A percentile compares a stretch with the other conserved stretches of the same genome.
Evolutionary conservation across 2,888 invertebrate genomes (phyloP).

Genomic region (Zygogramma bicolorata): DNA sequence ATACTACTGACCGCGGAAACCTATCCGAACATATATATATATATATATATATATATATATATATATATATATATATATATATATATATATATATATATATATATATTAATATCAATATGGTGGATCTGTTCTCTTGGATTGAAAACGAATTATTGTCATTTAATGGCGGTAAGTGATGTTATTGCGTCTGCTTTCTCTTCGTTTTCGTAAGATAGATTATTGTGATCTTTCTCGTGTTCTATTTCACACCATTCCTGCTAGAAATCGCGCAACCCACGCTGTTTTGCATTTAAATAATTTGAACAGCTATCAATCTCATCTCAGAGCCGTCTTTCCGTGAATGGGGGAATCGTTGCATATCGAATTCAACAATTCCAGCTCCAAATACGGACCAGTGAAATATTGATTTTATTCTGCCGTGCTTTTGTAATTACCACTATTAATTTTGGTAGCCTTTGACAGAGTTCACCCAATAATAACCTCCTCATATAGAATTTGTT

Average conservation of each 20-base stretch:
- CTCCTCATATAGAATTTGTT: background rate
- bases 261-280: constrained; percentile 52
- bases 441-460: background rate
- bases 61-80: too few species aligned
- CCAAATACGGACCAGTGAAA: constrained; percentile 10
- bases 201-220: constrained; percentile 61
- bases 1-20: too few species aligned
- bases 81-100: too few species aligned
- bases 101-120: too few species aligned
- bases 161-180: constrained; percentile 53
- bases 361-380: constrained; percentile 18
- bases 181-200: constrained; percentile 25
- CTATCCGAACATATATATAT: too few species aligned
- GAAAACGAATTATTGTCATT: constrained; percentile 51
- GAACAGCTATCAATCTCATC: constrained; percentile 53
- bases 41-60: too few species aligned
- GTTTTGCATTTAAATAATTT: constrained; percentile 62
- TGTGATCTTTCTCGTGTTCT: constrained; percentile 60
- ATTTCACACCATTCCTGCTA: constrained; percentile 49
- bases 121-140: background rate
- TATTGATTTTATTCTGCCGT: constrained; percentile 21
- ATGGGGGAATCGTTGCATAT: constrained; percentile 26
- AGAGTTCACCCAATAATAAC: background rate
- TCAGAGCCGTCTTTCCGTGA: constrained; percentile 27
- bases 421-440: constrained; percentile 18